These are phyloP conservation scores for Steatornis caripensis DNA, from an alignment of 2,113 vertebrate genomes.

Conservation along the genomic window DNA sequence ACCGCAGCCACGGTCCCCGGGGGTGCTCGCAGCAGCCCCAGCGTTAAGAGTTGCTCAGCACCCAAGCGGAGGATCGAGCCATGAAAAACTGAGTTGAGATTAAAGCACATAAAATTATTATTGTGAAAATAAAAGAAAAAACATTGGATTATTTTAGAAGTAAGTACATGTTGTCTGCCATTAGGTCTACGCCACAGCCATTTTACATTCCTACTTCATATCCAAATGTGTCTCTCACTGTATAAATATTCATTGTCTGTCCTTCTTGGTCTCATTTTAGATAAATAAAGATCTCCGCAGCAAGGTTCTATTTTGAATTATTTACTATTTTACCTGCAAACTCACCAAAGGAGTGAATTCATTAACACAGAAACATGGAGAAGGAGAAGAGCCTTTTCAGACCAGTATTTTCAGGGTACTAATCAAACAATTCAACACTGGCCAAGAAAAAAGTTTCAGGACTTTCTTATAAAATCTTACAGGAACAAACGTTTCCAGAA, in stretches of 20 bases:
- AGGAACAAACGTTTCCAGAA: neutral
- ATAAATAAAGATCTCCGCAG: neutral
- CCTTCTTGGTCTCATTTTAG: neutral
- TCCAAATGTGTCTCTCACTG: accelerated
- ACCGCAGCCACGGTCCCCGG: accelerated
- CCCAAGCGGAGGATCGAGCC: accelerated
- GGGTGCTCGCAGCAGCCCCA: too few species aligned
- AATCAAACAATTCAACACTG: accelerated
- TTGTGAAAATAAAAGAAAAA: neutral
- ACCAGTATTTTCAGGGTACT: neutral
- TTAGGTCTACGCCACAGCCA: neutral
- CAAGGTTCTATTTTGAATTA: neutral
- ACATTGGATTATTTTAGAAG: accelerated
- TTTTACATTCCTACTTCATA: neutral
- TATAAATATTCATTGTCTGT: neutral
- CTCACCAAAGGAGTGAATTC: neutral
- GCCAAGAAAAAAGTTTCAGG: neutral
- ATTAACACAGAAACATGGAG: accelerated
- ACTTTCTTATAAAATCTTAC: neutral
- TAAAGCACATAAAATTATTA: neutral
- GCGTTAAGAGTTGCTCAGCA: accelerated
- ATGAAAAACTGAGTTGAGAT: neutral
- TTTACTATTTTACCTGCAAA: neutral
- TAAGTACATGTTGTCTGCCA: accelerated
- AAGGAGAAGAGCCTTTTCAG: neutral